These are phyloP conservation scores for Callospermophilus lateralis DNA, from an alignment of 2,113 vertebrate genomes.

Conservation along the genomic window DNA sequence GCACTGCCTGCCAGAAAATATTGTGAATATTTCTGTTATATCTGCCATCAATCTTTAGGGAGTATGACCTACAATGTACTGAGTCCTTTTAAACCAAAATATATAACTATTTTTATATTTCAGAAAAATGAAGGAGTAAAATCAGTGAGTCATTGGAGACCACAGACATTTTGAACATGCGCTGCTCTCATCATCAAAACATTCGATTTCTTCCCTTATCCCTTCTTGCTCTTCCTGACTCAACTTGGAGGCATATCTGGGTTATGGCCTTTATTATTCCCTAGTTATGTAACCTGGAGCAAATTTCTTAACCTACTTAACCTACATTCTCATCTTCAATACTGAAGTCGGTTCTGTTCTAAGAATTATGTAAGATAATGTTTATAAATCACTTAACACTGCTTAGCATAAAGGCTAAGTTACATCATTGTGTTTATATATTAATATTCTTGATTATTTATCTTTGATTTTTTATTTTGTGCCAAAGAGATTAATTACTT, in stretches of 20 bases:
- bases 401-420: background rate
- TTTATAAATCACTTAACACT: background rate
- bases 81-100: background rate
- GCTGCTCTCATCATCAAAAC: background rate
- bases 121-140: background rate
- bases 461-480: background rate
- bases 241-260: background rate
- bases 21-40: background rate
- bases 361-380: background rate
- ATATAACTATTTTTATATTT: background rate
- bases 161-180: background rate
- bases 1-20: background rate
- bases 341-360: background rate
- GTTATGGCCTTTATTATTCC: background rate
- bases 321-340: background rate
- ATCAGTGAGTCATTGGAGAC: background rate
- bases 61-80: background rate
- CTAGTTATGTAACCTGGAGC: background rate
- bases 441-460: background rate
- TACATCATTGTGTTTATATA: background rate
- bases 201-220: background rate
- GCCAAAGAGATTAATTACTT: background rate
- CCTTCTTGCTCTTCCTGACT: background rate
- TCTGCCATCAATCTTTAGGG: background rate
- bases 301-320: background rate